Evolutionary conservation across 2,888 invertebrate species (phyloP).

Genomic region (Euspilapteryx auroguttella): DNA sequence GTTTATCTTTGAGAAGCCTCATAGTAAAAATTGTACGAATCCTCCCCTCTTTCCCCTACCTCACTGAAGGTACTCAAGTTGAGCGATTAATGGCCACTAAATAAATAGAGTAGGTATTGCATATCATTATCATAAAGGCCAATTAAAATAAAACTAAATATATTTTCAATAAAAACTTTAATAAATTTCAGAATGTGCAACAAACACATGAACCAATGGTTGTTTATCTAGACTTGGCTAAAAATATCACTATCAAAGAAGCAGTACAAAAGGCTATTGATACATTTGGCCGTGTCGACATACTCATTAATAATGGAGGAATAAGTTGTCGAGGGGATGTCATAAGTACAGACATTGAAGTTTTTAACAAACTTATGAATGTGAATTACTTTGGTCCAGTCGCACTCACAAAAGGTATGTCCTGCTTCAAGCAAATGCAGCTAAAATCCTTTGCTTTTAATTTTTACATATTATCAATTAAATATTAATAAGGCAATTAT

Average conservation of each 20-base stretch:
- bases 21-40: too few relatives aligned
- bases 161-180: too few relatives aligned
- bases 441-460: background rate
- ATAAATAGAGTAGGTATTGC: too few relatives aligned
- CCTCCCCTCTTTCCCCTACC: too few relatives aligned
- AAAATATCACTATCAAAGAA: conserved; percentile 64
- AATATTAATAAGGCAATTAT: too few relatives aligned
- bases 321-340: conserved; percentile 79
- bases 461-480: background rate
- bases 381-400: conserved; percentile 95
- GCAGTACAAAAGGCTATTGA: conserved; percentile 68
- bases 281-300: conserved; percentile 78
- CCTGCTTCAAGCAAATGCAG: conserved; percentile 8
- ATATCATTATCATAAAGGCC: too few relatives aligned
- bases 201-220: conserved; percentile 74
- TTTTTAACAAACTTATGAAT: conserved; percentile 85
- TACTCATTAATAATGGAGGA: conserved; percentile 92
- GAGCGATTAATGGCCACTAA: too few relatives aligned
- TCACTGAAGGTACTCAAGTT: too few relatives aligned
- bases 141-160: too few relatives aligned
- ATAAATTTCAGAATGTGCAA: too few relatives aligned
- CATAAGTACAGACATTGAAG: conserved; percentile 73
- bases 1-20: too few relatives aligned
- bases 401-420: conserved; percentile 89
- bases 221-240: conserved; percentile 73